phyloP scores from a whole-genome alignment of 2,888 invertebrate genomes.

The Apamea monoglypha region DNA sequence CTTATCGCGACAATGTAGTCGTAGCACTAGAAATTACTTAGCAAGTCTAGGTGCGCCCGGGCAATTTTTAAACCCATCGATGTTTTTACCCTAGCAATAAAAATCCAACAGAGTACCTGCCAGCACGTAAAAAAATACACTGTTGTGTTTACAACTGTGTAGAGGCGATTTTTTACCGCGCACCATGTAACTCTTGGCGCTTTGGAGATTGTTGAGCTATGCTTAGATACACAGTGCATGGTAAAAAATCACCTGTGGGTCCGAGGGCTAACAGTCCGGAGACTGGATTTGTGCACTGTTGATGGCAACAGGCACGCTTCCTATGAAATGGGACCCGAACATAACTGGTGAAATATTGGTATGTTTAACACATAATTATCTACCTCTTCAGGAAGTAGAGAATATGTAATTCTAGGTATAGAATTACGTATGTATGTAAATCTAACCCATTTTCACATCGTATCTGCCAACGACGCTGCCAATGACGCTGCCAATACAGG shows the following conservation, averaged over 20 bases:
- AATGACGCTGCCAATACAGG: slow-evolving; percentile 28
- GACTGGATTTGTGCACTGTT: background rate
- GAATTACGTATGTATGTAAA: background rate
- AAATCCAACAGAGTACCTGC: background rate
- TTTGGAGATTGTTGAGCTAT: background rate
- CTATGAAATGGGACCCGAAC: background rate
- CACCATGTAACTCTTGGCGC: no score
- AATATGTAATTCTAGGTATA: no score
- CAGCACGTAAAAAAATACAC: background rate
- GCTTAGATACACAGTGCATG: no score
- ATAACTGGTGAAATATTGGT: no score
- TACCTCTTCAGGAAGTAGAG: background rate
- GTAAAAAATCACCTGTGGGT: background rate
- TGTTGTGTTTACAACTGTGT: background rate
- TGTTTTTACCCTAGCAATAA: no score
- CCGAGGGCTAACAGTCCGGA: background rate
- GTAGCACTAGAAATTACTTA: no score
- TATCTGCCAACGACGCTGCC: slow-evolving; percentile 4
- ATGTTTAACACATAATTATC: background rate
- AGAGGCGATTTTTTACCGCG: no score
- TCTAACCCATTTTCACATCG: background rate
- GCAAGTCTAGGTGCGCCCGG: no score
- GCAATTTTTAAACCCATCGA: no score
- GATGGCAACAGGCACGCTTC: background rate
- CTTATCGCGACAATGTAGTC: no score